Evolutionary conservation across 2,888 invertebrate genomes (phyloP).

Genomic region (Parthenolecanium corni): DNA sequence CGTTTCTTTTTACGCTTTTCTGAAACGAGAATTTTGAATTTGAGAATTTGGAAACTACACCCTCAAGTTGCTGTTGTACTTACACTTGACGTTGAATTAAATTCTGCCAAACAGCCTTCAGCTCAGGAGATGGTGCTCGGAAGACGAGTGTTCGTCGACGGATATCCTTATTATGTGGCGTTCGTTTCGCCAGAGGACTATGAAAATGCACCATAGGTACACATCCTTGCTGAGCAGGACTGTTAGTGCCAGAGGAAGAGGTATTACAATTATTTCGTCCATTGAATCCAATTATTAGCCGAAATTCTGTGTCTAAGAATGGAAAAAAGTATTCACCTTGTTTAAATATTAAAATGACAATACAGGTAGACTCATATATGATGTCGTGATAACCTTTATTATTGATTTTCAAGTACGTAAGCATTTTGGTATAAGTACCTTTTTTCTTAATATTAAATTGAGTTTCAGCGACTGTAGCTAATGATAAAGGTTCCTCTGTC

Average conservation of each 20-base stretch:
- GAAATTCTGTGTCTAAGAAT: slow-evolving; percentile 65
- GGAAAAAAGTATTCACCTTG: neutral
- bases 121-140: slow-evolving; percentile 67
- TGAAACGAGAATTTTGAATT: too few species aligned
- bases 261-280: slow-evolving; percentile 58
- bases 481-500: slow-evolving; percentile 71
- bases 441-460: slow-evolving; percentile 77
- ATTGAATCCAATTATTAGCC: slow-evolving; percentile 47
- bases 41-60: too few species aligned
- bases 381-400: too few species aligned
- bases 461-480: slow-evolving; percentile 66
- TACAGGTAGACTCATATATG: too few species aligned
- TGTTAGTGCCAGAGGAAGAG: slow-evolving; percentile 55
- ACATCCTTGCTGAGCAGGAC: slow-evolving; percentile 39
- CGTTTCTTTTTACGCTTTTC: too few species aligned
- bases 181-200: slow-evolving; percentile 36
- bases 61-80: slow-evolving; percentile 40
- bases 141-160: slow-evolving; percentile 59
- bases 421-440: slow-evolving; percentile 45
- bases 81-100: slow-evolving; percentile 76
- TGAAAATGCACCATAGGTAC: slow-evolving; percentile 29
- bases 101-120: slow-evolving; percentile 85
- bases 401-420: neutral
- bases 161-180: slow-evolving; percentile 50
- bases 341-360: too few species aligned